Evolutionary conservation across 2,797 vertebrate genomes (phyloP).

Genomic region (Acrossocheilus fasciatus): DNA sequence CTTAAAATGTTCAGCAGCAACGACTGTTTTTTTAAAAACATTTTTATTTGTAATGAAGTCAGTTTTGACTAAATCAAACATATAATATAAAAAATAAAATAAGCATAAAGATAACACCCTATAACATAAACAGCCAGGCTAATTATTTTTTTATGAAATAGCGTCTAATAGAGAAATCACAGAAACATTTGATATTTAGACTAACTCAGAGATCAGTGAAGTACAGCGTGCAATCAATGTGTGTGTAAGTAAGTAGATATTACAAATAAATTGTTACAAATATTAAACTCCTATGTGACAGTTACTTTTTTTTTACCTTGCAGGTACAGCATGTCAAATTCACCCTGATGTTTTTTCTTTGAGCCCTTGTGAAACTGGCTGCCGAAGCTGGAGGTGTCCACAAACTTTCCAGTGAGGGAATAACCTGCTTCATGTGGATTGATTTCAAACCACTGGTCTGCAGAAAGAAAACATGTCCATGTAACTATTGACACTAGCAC

Average conservation of each 20-base stretch:
- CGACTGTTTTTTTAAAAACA: too few relatives aligned
- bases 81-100: too few relatives aligned
- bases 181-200: too few relatives aligned
- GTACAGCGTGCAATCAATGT: background rate
- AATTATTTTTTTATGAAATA: too few relatives aligned
- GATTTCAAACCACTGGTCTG: constrained; percentile 42
- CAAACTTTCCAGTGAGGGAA: constrained; percentile 35
- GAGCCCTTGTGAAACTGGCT: constrained; percentile 21
- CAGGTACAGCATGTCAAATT: constrained; percentile 45
- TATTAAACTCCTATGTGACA: background rate
- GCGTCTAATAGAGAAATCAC: too few relatives aligned
- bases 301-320: constrained; percentile 11
- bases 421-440: constrained; percentile 46
- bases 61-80: too few relatives aligned
- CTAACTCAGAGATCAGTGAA: too few relatives aligned
- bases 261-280: background rate
- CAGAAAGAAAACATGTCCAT: background rate
- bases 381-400: constrained; percentile 13
- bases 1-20: too few relatives aligned
- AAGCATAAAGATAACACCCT: too few relatives aligned
- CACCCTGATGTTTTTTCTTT: background rate
- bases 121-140: too few relatives aligned
- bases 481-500: background rate
- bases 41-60: too few relatives aligned
- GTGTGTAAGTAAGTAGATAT: background rate